Evolutionary conservation across 1,140 invertebrate species (phyloP).

Genomic region (Drosophila serrata): DNA sequence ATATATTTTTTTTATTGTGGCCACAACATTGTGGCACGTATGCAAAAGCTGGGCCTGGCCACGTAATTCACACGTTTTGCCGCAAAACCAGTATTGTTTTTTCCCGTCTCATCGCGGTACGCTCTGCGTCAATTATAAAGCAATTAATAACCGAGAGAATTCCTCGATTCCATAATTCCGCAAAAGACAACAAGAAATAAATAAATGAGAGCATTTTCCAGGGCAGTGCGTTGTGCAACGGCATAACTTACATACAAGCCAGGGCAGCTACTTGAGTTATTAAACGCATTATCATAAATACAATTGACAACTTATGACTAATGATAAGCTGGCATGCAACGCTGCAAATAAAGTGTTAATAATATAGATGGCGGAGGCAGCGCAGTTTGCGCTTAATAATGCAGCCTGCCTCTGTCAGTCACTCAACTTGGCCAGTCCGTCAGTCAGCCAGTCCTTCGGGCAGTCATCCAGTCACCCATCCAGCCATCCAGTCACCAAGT

Average conservation of each 20-base stretch:
- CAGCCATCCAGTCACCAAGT: conserved; percentile 13
- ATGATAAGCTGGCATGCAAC: conserved; percentile 82
- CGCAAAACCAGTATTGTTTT: conserved; percentile 53
- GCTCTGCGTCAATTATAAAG: conserved; percentile 46
- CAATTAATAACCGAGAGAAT: conserved; percentile 53
- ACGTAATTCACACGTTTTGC: conserved; percentile 80
- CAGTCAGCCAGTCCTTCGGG: conserved; percentile 14
- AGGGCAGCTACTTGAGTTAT: conserved; percentile 75
- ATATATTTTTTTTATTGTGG: conserved; percentile 51
- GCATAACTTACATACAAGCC: conserved; percentile 50
- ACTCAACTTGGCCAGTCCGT: conserved; percentile 38
- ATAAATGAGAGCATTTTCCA: conserved; percentile 33
- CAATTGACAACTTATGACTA: conserved; percentile 84
- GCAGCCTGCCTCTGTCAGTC: conserved; percentile 62
- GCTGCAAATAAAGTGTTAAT: conserved; percentile 81
- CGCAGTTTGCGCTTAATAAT: conserved; percentile 82
- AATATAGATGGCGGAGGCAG: conserved; percentile 79
- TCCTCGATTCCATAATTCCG: conserved; percentile 28
- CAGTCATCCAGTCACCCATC: conserved; percentile 27
- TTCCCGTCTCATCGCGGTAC: conserved; percentile 30
- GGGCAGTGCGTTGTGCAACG: conserved; percentile 42
- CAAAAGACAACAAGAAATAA: conserved; percentile 11
- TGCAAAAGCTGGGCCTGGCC: conserved; percentile 70
- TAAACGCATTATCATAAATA: conserved; percentile 84
- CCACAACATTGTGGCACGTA: conserved; percentile 77